A percentile compares a stretch with the other conserved stretches of the same genome.
These are phyloP conservation scores for Oligia latruncula DNA, from an alignment of 2,888 invertebrate genomes.

Conservation along the genomic window DNA sequence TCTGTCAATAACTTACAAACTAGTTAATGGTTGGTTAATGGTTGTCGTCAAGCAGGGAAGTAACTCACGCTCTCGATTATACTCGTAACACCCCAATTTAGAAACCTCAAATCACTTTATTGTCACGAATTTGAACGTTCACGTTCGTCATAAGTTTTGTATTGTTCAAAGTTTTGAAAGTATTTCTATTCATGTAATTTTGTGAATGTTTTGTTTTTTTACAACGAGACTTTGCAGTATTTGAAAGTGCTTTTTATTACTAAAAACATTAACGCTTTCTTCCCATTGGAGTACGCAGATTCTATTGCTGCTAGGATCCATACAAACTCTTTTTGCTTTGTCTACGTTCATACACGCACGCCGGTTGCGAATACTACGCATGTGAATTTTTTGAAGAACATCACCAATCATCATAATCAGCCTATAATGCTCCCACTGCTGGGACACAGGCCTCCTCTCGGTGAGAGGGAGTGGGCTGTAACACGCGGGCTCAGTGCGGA, in stretches of 20 bases:
- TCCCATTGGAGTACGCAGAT: neutral
- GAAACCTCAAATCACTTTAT: conserved; percentile 19
- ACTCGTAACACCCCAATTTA: conserved; percentile 14
- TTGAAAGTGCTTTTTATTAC: no score
- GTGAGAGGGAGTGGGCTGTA: no score
- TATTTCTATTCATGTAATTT: neutral
- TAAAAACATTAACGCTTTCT: no score
- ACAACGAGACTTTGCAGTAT: neutral
- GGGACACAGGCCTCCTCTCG: no score
- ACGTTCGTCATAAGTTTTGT: neutral
- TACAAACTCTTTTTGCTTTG: neutral
- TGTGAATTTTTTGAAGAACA: neutral
- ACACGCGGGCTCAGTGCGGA: no score
- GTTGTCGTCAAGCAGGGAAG: neutral
- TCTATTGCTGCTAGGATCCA: neutral
- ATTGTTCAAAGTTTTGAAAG: neutral
- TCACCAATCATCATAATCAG: neutral
- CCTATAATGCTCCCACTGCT: no score
- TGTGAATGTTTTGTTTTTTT: neutral
- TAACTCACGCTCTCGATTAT: neutral
- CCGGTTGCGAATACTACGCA: neutral
- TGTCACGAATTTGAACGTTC: neutral
- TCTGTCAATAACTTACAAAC: conserved; percentile 9
- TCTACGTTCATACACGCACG: neutral
- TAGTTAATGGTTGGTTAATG: conserved; percentile 7